Base-by-base conservation (phyloP, 2,888 invertebrate genomes). In the Beris morrisii region DNA sequence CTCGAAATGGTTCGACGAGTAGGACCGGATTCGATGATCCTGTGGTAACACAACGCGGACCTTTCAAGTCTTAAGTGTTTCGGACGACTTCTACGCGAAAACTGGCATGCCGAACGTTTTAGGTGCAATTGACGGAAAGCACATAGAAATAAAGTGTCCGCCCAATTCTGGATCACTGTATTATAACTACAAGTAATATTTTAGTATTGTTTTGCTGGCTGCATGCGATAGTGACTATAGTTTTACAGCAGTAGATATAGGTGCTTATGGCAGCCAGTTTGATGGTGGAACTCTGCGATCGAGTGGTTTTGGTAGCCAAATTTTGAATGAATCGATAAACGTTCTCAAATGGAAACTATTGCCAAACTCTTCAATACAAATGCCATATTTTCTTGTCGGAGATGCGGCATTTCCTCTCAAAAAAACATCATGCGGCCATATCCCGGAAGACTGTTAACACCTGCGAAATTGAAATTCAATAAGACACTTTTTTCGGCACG, bases 111-210 rank as follows among this genome's bases (percentile, higher is more conserved):
- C 38, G 38, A 38, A 38, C 9, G 5, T 5, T 38, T 5, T 38
- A 5, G 38, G 38, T 7, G 38, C 38, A 3, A 5, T 38, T 38
- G 38, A 38, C 9, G 38, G 7, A 5, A 38, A 38, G 38, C 9
- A 38, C 38, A 9, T 38, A 5, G 38, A 38, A 5, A 72, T 73
- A 53, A 69, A 22, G 22, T 22, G 22, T 22, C 22, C 22, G 22
- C 22, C 22, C 22, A 22, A 22, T 22, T 22, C 22, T 22, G 22
- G 22, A 22, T 22, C 22, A 22, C 22, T 70, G 61, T 75, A 70
- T 71, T 73, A 69, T 65, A 74, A 74, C 70, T 74, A 75, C 66
- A 74, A 75, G 69, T 70, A 70, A 64, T 67, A 63, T 31, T 43
- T 48, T 48, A 53, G 55, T 28, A 48, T 61, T 12, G 55, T 61